Conservation (phyloP, 2,797 vertebrate species). For the Lophotriccus pileatus region DNA sequence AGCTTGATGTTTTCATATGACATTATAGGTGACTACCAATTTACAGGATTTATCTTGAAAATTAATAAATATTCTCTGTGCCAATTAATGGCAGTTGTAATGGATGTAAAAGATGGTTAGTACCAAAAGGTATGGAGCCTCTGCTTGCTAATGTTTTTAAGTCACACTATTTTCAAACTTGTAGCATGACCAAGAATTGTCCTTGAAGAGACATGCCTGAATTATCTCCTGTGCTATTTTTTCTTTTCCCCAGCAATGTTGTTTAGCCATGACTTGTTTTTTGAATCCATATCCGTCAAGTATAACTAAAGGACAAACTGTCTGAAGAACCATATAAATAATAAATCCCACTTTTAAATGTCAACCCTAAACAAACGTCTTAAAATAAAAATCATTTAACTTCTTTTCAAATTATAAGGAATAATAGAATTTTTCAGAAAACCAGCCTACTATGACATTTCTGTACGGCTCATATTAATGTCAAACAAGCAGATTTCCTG, state of each 20-base stretch:
- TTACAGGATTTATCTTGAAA: background rate
- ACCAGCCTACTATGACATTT: background rate
- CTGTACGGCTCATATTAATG: background rate
- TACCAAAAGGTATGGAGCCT: background rate
- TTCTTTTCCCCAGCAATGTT: background rate
- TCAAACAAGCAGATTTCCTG: background rate
- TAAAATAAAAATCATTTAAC: slow-evolving; percentile 7
- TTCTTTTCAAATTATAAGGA: slow-evolving; percentile 1
- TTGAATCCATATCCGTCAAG: background rate
- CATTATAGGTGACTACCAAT: background rate
- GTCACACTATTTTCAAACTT: background rate
- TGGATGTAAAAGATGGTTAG: background rate
- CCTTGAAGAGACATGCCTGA: background rate
- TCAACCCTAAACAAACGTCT: slow-evolving; percentile 1
- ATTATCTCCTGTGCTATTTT: background rate
- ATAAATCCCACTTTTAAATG: slow-evolving; percentile 38
- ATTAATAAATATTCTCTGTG: background rate
- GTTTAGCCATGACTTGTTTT: background rate
- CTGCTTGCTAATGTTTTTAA: background rate
- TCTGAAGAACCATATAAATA: background rate
- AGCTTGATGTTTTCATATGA: background rate
- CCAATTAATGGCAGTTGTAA: background rate
- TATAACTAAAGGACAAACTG: background rate
- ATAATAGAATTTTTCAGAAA: slow-evolving; percentile 33
- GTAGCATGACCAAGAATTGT: background rate